Percentiles rank a stretch among this genome's conserved stretches.
Evolutionary conservation across 2,888 invertebrate species (phyloP).

Genomic region (Campoletis raptor): DNA sequence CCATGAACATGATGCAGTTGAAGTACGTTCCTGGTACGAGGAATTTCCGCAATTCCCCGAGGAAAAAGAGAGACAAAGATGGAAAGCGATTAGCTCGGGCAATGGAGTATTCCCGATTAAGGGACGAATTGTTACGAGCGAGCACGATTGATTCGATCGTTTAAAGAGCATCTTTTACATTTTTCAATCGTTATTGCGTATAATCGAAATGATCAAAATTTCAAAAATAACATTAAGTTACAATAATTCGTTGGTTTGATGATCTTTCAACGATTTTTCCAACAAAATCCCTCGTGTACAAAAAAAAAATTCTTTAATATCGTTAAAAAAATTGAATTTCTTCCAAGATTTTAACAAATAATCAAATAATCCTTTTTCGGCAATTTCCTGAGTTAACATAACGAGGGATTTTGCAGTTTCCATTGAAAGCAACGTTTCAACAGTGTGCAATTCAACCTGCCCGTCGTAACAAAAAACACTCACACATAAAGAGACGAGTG

Average conservation of each 20-base stretch:
- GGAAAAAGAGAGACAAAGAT: conserved; percentile 72
- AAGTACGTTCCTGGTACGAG: conserved; percentile 95
- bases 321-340: no score
- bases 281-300: background rate
- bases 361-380: background rate
- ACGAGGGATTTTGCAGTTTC: conserved; percentile 2
- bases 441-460: conserved; percentile 49
- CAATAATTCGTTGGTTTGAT: conserved; percentile 14
- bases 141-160: conserved; percentile 45
- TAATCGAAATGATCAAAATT: background rate
- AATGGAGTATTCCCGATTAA: conserved; percentile 64
- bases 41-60: conserved; percentile 71
- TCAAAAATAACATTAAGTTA: background rate
- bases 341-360: no score
- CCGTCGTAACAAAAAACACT: conserved; percentile 31
- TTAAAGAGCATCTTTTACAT: conserved; percentile 40
- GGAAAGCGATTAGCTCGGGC: conserved; percentile 81
- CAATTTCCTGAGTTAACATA: background rate
- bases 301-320: no score
- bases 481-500: conserved; percentile 16
- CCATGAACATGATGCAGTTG: conserved; percentile 99
- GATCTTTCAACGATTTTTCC: conserved; percentile 55
- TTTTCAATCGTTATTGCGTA: background rate
- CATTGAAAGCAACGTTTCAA: background rate
- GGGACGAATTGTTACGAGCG: conserved; percentile 44